Conservation (phyloP, 2,113 vertebrate species). For the Riparia riparia region DNA sequence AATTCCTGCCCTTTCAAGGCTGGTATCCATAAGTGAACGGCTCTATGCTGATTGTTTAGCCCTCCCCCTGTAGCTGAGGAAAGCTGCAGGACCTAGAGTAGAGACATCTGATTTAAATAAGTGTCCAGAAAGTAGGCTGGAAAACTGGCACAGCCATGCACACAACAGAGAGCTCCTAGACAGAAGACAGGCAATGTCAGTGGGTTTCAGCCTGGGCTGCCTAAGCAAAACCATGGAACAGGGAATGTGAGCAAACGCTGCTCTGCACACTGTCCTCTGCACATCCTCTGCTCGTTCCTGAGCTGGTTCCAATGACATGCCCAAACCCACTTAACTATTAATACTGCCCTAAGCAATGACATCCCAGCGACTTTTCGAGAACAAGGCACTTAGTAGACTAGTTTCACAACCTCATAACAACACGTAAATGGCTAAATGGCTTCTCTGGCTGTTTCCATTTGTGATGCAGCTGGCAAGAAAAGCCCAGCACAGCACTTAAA, state of each 20-base stretch:
- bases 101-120: conserved; percentile 28
- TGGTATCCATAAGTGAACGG: accelerated
- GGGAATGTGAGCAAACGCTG: not conserved
- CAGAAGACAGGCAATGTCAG: not conserved
- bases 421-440: not conserved
- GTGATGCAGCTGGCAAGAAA: not conserved
- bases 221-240: not conserved
- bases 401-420: not conserved
- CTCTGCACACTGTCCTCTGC: not conserved
- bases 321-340: not conserved
- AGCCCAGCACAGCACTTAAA: not conserved
- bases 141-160: not conserved
- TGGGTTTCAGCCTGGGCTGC: not conserved
- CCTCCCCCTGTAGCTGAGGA: not conserved
- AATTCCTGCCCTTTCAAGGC: not conserved
- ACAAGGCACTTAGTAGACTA: not conserved
- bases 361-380: not conserved
- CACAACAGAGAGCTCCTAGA: not conserved
- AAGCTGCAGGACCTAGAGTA: not conserved
- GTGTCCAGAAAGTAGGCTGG: not conserved
- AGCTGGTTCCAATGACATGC: accelerated
- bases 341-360: not conserved
- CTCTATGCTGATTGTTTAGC: not conserved
- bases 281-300: accelerated
- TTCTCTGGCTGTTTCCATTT: not conserved